These are phyloP conservation scores for Dolichomitus sp. DNA, from an alignment of 2,888 invertebrate genomes.

Conservation along the genomic window DNA sequence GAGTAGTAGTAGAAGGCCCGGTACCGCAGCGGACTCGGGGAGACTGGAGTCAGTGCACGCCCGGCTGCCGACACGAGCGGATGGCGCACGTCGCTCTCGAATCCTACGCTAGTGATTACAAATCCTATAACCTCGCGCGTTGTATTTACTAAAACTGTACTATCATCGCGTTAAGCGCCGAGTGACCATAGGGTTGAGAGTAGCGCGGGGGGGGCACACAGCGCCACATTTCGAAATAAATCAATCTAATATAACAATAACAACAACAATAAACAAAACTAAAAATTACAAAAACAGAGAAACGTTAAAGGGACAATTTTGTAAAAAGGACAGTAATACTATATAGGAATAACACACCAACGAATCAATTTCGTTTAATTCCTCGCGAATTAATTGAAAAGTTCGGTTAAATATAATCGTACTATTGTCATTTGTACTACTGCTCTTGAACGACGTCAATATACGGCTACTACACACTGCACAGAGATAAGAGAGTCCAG, in stretches of 20 bases:
- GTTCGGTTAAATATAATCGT: not conserved
- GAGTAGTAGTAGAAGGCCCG: slow-evolving; percentile 61
- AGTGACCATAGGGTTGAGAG: slow-evolving; percentile 38
- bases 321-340: not conserved
- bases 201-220: slow-evolving; percentile 16
- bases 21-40: slow-evolving; percentile 49
- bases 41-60: slow-evolving; percentile 83
- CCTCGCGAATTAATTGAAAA: not conserved
- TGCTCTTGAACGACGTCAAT: slow-evolving; percentile 14
- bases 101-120: slow-evolving; percentile 75
- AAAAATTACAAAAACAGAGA: not conserved
- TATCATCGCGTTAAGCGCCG: slow-evolving; percentile 39
- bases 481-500: slow-evolving; percentile 17
- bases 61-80: slow-evolving; percentile 85
- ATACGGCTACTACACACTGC: slow-evolving; percentile 14
- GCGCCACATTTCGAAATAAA: slow-evolving; percentile 17
- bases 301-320: not conserved
- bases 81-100: slow-evolving; percentile 80
- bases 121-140: slow-evolving; percentile 70
- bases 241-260: not conserved
- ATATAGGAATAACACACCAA: not conserved
- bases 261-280: slow-evolving; percentile 6
- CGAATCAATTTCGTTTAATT: too few relatives aligned
- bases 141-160: slow-evolving; percentile 29
- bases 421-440: slow-evolving; percentile 4